Evolutionary conservation across 1,140 invertebrate species (phyloP), one percentile per base, ranked within the genome.

Genomic region (Coenobita brevimanus): DNA sequence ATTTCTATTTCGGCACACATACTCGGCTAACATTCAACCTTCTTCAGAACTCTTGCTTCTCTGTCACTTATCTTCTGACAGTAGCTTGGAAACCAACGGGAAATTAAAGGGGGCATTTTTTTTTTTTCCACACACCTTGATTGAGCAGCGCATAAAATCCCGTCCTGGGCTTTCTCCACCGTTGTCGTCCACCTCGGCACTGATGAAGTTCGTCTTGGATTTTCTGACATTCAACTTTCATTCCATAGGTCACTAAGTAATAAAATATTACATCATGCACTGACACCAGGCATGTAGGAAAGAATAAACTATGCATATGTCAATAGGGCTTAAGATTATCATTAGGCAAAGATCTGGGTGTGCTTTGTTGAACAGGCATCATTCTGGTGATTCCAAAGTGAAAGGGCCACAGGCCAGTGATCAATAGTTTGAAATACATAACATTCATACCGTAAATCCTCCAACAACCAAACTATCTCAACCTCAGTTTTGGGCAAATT

Each of bases 191-290:
- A n/a, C n/a, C n/a, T n/a, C n/a, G n/a, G n/a, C n/a, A n/a, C n/a
- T n/a, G n/a, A n/a, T n/a, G n/a, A n/a, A n/a, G 46, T 50, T 8
- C 46, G 17, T 50, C 46, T 50, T 50, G 46, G 6, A 17, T 50
- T 50, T 6, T 50, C 46, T 50, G 46, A 17, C 46, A 60, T 24
- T 81, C 38, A n/a, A 64, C 57, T 81, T 60, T 64, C 33, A 64
- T 24, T 41, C 10, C 38, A 21, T 60, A 64, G 60, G 41, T 81
- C 78, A 83, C 67, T 83, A 43, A 30, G 67, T 83, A 73, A 54
- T 62, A 83, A 83, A 83, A 83, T 83, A 83, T 50, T 80, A 80
- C 73, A 36, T 83, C 81, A 83, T 83, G 67, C 81, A 83, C 33
- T 73, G 67, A 73, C 67, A 57, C 38, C 67, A 54, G 81, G 67